Evolutionary conservation across 2,797 vertebrate species (phyloP), one percentile per base, ranked within the genome.

Genomic region (Borostomias antarcticus): DNA sequence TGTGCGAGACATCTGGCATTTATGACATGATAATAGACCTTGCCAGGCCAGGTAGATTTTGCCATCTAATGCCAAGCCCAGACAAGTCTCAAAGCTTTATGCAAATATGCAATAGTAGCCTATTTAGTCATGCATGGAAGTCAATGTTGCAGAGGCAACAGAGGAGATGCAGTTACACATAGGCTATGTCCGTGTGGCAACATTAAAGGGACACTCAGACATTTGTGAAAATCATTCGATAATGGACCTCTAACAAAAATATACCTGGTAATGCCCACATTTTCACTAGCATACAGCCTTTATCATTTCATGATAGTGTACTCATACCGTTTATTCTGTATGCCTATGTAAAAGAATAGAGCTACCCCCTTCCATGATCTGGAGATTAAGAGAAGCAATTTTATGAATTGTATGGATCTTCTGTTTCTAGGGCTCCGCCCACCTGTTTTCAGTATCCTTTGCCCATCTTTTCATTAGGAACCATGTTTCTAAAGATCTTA

Each of bases 1-100:
- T 86, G 82, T 33, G 79, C 81, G 82, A 88, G 76, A 66, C 73
- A 30, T 75, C 75, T 0, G 64, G 73, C 58, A 62, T 70, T 8
- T 26, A 21, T 21, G 25, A 45, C 40, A 15, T 45, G 13, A 45
- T 45, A 45, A 40, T n/a, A 45, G 13, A 45, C 2, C n/a, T 17
- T 45, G 15, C 40, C n/a, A 45, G 40, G n/a, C 40, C 15, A 43
- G 15, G 40, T 45, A 45, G 15, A 13, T n/a, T 45, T 17, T 45
- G 7, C 15, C 15, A n/a, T 45, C 13, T 17, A n/a, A 45, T 13
- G 17, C 40, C 40, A 45, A 45, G 40, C 40, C 15, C 17, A 45
- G n/a, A 45, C 40, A 15, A 45, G 3, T 45, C 0, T 17, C 7
- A 45, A 45, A n/a, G n/a, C n/a, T n/a, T n/a, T n/a, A n/a, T n/a